Conservation (phyloP, 2,113 vertebrate species). For the Recurvirostra avosetta region DNA sequence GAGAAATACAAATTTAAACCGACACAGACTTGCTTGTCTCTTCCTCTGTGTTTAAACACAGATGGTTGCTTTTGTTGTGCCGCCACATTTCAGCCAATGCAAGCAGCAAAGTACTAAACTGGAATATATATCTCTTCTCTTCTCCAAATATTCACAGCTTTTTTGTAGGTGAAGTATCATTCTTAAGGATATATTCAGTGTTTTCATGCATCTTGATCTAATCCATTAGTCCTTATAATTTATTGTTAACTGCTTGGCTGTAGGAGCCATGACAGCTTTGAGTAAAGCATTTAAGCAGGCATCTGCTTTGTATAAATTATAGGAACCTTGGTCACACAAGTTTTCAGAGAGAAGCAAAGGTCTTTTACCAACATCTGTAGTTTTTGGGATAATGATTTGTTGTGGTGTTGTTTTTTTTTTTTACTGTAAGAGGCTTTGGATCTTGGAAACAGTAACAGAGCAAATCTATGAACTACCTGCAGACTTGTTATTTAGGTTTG, state of each 20-base stretch:
- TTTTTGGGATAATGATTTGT: neutral
- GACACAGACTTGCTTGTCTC: conserved; percentile 37
- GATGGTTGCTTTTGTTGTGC: conserved; percentile 59
- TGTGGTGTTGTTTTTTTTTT: neutral
- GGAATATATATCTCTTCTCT: neutral
- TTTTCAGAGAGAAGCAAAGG: conserved; percentile 24
- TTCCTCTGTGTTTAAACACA: conserved; percentile 52
- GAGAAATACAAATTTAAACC: conserved; percentile 40
- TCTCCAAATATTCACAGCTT: neutral
- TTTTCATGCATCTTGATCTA: conserved; percentile 48
- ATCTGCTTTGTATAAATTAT: conserved; percentile 54
- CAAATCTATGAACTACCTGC: neutral
- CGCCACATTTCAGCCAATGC: neutral
- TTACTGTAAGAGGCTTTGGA: neutral
- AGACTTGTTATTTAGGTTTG: neutral
- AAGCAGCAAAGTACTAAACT: conserved; percentile 9
- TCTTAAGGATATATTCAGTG: conserved; percentile 7
- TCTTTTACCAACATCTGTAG: neutral
- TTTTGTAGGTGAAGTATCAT: neutral
- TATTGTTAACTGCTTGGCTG: conserved; percentile 40
- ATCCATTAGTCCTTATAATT: conserved; percentile 42
- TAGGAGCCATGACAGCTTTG: conserved; percentile 21
- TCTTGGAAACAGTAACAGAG: neutral
- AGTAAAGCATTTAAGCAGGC: conserved; percentile 40
- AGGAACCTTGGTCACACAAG: conserved; percentile 2